These are phyloP conservation scores for Limnephilus lunatus DNA, from an alignment of 2,888 invertebrate genomes.

Conservation along the genomic window DNA sequence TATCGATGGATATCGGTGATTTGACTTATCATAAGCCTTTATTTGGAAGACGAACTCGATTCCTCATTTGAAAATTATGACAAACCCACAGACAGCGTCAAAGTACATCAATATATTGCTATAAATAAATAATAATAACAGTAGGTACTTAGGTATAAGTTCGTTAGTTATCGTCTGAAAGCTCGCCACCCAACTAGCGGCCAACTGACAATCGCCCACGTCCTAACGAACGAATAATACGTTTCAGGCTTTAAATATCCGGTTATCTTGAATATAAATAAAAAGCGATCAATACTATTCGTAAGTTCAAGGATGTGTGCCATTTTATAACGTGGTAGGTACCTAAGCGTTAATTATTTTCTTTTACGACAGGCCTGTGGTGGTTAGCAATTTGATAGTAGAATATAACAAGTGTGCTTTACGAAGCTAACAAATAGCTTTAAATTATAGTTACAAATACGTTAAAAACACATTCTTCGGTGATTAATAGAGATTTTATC, in stretches of 20 bases:
- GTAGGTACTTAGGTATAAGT: neutral
- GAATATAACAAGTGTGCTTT: neutral
- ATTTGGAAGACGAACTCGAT: neutral
- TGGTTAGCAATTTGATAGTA: neutral
- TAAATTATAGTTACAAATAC: too few relatives aligned
- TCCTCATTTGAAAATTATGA: neutral
- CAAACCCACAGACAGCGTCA: neutral
- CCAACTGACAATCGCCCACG: slow-evolving; percentile 19
- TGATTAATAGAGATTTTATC: too few relatives aligned
- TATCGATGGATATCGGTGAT: neutral
- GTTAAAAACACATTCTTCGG: too few relatives aligned
- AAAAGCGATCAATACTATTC: neutral
- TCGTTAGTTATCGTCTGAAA: neutral
- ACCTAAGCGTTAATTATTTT: neutral
- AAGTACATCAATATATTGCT: neutral
- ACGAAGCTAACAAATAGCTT: too few relatives aligned
- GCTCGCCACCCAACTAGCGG: slow-evolving; percentile 7
- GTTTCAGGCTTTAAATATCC: slow-evolving; percentile 24
- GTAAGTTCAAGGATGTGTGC: slow-evolving; percentile 35
- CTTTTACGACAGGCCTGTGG: neutral
- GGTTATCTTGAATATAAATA: slow-evolving; percentile 17
- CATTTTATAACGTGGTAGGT: slow-evolving; percentile 7
- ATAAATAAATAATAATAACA: neutral
- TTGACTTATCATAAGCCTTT: neutral
- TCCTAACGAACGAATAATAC: neutral